Conservation (phyloP, 2,113 vertebrate genomes). For the Neogale vison region DNA sequence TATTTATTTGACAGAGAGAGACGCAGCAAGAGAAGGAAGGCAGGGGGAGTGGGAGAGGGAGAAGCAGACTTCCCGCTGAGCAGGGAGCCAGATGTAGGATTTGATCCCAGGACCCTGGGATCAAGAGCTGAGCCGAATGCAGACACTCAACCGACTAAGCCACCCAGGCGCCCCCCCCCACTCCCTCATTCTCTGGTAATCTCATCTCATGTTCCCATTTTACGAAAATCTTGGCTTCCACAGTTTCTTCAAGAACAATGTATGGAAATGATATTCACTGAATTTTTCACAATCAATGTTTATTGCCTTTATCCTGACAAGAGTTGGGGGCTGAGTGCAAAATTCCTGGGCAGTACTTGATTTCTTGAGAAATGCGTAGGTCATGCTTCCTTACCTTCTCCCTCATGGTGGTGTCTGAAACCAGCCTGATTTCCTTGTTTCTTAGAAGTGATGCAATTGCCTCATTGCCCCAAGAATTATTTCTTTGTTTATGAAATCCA, state of each 20-base stretch:
- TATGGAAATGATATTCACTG: background rate
- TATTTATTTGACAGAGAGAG: no score
- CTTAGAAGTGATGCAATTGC: background rate
- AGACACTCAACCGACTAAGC: no score
- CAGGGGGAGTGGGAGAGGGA: no score
- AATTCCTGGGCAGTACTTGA: background rate
- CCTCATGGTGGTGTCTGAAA: background rate
- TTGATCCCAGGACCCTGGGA: no score
- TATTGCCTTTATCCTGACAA: background rate
- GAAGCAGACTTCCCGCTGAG: no score
- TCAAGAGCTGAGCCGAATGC: no score
- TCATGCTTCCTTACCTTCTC: background rate
- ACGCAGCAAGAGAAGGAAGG: no score
- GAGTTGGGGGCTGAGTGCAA: background rate
- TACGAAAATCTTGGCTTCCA: background rate
- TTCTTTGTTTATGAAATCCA: background rate
- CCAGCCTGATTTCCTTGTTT: background rate
- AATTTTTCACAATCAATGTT: background rate
- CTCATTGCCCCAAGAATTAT: background rate
- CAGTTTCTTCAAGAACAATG: background rate
- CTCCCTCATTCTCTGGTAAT: background rate
- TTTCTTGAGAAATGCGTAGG: background rate
- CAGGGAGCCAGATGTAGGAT: no score
- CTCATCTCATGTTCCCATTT: background rate
- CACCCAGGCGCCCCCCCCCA: no score